Evolutionary conservation across 2,888 invertebrate genomes (phyloP), one percentile per base, ranked within the genome.

Genomic region (Ethmia dodecea): DNA sequence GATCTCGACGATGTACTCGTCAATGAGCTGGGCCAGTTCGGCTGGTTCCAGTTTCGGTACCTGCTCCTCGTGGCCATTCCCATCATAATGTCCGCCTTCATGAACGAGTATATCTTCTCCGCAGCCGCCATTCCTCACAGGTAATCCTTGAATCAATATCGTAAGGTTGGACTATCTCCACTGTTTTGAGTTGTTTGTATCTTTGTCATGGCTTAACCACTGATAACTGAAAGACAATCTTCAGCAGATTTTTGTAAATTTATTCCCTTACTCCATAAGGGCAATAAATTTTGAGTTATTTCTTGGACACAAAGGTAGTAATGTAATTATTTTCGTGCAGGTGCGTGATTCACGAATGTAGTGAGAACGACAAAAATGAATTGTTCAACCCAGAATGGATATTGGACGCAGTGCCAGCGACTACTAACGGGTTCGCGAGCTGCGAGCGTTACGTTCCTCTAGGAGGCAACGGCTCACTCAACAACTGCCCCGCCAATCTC

Each of bases 61-160:
- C 88, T 91, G 40, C 35, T 83, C 22, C 65, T 92, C 37, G 88
- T 92, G 28, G 81, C 89, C 37, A 41, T 92, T 16, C 91, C 92
- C 1, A 84, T 91, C 47, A 75, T 91, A 37, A 88, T 92, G 62
- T 89, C 91, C 2, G 90, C 91, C 1, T 88, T 90, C 42, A 88
- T 89, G 50, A 87, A 91, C 45, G 90, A 90, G 28, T 93, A 90
- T 55, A 89, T 92, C 37, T 93, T 93, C 64, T 91, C 92, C 0
- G 91, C 93, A 0, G 89, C 90, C 35, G 88, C 90, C 40, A 74
- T 92, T n/a, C 87, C 88, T 25, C 91, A 93, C 81, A 91, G 93
- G 93, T 93, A 76, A 18, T n/a, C n/a, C n/a, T n/a, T n/a, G n/a
- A n/a, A n/a, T n/a, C n/a, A n/a, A n/a, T n/a, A n/a, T n/a, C n/a